Evolutionary conservation across 2,797 vertebrate species (phyloP).

Genomic region (Sebastes steindachneri): DNA sequence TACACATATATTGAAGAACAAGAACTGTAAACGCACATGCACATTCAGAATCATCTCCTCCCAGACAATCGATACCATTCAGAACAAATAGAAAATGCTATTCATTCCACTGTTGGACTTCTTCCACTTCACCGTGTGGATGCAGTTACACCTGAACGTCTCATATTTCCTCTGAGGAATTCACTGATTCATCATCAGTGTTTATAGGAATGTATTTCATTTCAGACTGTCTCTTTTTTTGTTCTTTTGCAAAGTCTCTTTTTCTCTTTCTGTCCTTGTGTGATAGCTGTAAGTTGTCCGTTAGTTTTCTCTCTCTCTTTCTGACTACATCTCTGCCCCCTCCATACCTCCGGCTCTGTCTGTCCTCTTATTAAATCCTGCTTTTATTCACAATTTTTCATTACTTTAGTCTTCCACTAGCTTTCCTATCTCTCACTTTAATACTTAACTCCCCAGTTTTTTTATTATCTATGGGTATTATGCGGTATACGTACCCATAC

Average conservation of each 20-base stretch:
- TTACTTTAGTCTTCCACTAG: no score
- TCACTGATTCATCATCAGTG: neutral
- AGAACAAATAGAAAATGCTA: conserved; percentile 27
- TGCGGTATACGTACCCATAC: neutral
- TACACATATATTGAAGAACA: neutral
- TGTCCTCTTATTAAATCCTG: neutral
- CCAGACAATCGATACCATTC: conserved; percentile 46
- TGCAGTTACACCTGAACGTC: neutral
- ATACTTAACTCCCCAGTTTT: neutral
- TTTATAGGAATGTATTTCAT: neutral
- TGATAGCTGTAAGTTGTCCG: neutral
- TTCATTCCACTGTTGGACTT: conserved; percentile 25
- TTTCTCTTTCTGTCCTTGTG: no score
- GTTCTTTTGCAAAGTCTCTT: neutral
- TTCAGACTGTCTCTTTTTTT: neutral
- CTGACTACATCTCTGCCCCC: neutral
- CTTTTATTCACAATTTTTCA: no score
- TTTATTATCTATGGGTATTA: neutral
- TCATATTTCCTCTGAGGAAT: conserved; percentile 5
- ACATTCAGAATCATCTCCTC: neutral
- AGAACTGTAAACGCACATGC: neutral
- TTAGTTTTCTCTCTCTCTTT: neutral
- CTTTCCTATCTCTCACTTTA: neutral
- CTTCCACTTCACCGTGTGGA: conserved; percentile 7
- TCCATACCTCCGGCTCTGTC: neutral